These are phyloP conservation scores for Aphrocallistes beatrix DNA, from an alignment of 37 sponge, comb jelly and placozoan genomes.

Conservation along the genomic window DNA sequence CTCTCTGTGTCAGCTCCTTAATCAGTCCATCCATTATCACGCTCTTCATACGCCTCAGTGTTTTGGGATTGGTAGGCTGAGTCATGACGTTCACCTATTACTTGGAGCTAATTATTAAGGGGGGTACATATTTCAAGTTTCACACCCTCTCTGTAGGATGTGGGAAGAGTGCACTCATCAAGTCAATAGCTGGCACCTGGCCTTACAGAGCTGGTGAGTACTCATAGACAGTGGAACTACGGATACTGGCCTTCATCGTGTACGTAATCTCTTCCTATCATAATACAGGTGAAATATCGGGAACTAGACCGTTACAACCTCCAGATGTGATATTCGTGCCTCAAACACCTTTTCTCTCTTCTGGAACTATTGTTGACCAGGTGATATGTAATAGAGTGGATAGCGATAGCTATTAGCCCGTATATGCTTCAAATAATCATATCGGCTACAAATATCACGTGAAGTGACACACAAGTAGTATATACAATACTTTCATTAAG, in stretches of 20 bases:
- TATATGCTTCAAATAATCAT: not conserved
- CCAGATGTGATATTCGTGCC: constrained; percentile 57
- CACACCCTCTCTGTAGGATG: constrained; percentile 23
- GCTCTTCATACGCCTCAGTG: constrained; percentile 2
- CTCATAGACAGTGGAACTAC: not conserved
- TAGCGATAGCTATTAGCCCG: not conserved
- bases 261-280: no score
- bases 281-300: not conserved
- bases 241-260: no score
- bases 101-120: no score
- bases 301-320: not conserved
- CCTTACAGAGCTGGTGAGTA: constrained; percentile 27
- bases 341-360: constrained; percentile 63
- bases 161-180: constrained; percentile 65
- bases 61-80: no score
- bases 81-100: no score
- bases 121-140: no score
- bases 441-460: not conserved
- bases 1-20: not conserved
- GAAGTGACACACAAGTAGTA: not conserved
- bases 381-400: constrained; percentile 5
- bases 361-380: constrained; percentile 64
- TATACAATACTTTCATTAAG: not conserved
- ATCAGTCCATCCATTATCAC: not conserved
- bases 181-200: constrained; percentile 51